Conservation (phyloP, 2,113 vertebrate genomes). For the Leptocoma aspasia region DNA sequence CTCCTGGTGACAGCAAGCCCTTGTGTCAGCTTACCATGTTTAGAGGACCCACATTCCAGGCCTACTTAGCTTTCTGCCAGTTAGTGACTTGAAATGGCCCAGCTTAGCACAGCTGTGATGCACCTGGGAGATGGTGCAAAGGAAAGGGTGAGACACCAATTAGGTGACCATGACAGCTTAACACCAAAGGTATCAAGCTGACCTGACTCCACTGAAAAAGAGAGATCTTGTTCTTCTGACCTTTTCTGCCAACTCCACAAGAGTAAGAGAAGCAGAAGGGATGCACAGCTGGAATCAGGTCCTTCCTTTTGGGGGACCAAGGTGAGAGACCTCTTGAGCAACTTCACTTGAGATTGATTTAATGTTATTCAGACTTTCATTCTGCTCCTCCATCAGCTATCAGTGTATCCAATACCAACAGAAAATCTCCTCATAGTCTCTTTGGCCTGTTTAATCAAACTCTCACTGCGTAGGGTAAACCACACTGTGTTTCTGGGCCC, state of each 20-base stretch:
- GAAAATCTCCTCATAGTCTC: background rate
- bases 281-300: background rate
- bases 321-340: background rate
- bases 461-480: background rate
- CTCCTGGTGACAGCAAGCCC: background rate
- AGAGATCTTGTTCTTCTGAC: background rate
- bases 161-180: background rate
- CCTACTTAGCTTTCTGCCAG: background rate
- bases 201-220: background rate
- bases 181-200: background rate
- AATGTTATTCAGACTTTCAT: background rate
- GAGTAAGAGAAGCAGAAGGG: background rate
- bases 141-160: background rate
- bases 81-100: background rate
- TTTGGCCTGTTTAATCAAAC: background rate
- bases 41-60: background rate
- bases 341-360: background rate
- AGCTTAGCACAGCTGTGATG: background rate
- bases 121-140: background rate
- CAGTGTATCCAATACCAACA: background rate
- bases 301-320: background rate
- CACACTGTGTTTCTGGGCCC: background rate
- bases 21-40: background rate
- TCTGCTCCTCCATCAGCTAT: background rate
- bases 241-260: background rate